Percentiles rank a stretch among this genome's conserved stretches.
Conservation (phyloP, 2,113 vertebrate species). For the Pipa parva region DNA sequence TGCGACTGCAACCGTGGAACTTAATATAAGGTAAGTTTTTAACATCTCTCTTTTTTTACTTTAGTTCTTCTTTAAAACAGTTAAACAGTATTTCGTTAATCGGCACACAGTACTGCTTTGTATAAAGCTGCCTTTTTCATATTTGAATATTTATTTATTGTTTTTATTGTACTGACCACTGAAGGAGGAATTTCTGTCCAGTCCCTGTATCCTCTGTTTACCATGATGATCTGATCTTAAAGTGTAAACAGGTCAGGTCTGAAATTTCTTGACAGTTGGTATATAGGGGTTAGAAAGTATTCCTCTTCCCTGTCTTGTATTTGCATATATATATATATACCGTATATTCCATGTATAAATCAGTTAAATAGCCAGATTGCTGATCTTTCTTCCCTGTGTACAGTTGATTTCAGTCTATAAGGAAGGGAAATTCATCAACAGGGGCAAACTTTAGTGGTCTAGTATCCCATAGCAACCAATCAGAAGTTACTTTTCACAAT, state of each 20-base stretch:
- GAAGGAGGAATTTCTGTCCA: not conserved
- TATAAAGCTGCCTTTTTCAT: not conserved
- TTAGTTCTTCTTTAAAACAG: too few relatives aligned
- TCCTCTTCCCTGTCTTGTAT: not conserved
- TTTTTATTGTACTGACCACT: not conserved
- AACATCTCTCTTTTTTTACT: too few relatives aligned
- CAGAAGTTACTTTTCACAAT: not conserved
- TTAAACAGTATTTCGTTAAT: not conserved
- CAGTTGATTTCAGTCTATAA: not conserved
- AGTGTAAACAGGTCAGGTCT: constrained; percentile 11
- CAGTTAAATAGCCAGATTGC: not conserved
- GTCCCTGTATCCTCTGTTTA: not conserved
- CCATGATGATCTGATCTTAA: constrained; percentile 20
- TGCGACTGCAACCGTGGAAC: too few relatives aligned
- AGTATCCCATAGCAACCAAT: too few relatives aligned
- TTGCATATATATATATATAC: not conserved
- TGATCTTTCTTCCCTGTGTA: too few relatives aligned
- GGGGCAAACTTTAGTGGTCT: not conserved
- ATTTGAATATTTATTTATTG: not conserved
- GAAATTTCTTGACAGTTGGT: not conserved
- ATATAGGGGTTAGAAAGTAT: not conserved
- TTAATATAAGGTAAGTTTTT: too few relatives aligned
- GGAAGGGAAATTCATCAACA: too few relatives aligned
- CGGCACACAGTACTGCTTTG: not conserved
- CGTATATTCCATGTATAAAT: not conserved